phyloP scores from a whole-genome alignment of 2,797 vertebrate genomes.

The Otolemur crassicaudatus region DNA sequence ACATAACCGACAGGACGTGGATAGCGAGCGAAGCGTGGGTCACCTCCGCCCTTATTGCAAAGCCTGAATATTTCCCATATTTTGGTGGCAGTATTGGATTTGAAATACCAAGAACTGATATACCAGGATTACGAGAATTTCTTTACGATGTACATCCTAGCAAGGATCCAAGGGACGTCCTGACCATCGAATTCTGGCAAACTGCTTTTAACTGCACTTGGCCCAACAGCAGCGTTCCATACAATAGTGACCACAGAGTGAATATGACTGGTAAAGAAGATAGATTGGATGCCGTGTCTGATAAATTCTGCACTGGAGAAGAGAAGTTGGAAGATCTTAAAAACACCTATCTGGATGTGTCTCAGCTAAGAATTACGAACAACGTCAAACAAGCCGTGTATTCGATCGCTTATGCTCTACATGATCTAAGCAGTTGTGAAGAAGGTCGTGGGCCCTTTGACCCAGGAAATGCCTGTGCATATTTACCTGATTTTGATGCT shows the following conservation, averaged over 20 bases:
- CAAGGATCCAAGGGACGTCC: slow-evolving; percentile 83
- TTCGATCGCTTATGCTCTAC: slow-evolving; percentile 91
- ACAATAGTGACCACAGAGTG: slow-evolving; percentile 78
- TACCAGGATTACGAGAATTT: slow-evolving; percentile 88
- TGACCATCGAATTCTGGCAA: slow-evolving; percentile 93
- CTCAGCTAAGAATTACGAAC: slow-evolving; percentile 92
- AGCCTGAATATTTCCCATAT: slow-evolving; percentile 87
- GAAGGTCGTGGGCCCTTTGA: slow-evolving; percentile 87
- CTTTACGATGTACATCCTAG: slow-evolving; percentile 89
- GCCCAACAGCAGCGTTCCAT: slow-evolving; percentile 72
- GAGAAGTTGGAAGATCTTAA: slow-evolving; percentile 88
- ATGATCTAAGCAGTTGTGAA: slow-evolving; percentile 89
- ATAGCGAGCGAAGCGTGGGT: slow-evolving; percentile 94
- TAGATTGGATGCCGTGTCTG: slow-evolving; percentile 72
- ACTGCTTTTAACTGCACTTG: slow-evolving; percentile 92
- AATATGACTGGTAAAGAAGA: slow-evolving; percentile 79
- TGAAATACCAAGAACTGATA: slow-evolving; percentile 88
- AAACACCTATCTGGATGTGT: slow-evolving; percentile 92
- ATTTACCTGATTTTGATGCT: slow-evolving; percentile 90
- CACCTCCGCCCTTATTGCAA: slow-evolving; percentile 91
- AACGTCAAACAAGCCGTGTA: slow-evolving; percentile 93
- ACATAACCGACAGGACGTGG: slow-evolving; percentile 92
- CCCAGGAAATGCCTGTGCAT: slow-evolving; percentile 83
- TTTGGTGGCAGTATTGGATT: slow-evolving; percentile 92
- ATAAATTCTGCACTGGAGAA: slow-evolving; percentile 87